A percentile compares a stretch with the other conserved stretches of the same genome.
phyloP scores from a whole-genome alignment of 2,797 vertebrate species.

The Tapera naevia region DNA sequence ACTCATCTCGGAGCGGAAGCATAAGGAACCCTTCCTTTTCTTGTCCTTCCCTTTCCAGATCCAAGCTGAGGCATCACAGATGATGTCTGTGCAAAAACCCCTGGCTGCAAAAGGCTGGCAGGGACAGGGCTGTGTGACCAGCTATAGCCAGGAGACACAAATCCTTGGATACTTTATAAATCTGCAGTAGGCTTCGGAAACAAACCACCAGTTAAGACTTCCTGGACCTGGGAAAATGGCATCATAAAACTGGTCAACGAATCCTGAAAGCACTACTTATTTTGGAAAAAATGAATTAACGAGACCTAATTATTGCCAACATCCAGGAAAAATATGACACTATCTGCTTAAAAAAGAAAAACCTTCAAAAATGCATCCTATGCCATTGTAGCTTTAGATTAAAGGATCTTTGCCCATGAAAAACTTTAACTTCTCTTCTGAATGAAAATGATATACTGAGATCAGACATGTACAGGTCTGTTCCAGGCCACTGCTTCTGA shows the following conservation, averaged over 20 bases:
- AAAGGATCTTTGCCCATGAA: background rate
- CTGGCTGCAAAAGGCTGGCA: background rate
- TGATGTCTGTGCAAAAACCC: background rate
- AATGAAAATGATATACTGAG: background rate
- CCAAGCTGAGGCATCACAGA: fast-evolving
- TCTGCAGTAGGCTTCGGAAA: background rate
- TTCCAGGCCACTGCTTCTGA: background rate
- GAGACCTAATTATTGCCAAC: background rate
- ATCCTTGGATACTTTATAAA: background rate
- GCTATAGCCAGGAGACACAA: background rate
- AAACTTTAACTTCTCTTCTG: background rate
- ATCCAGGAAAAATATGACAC: background rate
- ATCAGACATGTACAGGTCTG: background rate
- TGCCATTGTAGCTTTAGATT: background rate
- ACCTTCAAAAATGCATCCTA: background rate
- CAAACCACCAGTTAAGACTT: background rate
- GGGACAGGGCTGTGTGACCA: background rate
- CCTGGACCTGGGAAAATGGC: background rate
- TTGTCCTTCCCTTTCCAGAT: background rate
- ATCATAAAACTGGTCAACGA: background rate
- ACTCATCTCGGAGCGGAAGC: background rate
- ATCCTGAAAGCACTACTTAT: background rate
- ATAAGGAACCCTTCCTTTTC: background rate
- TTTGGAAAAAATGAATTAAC: background rate
- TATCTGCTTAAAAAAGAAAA: background rate